Percentiles rank a stretch among this genome's conserved stretches.
These are phyloP conservation scores for Acanthornis magna DNA, from an alignment of 2,797 vertebrate genomes.

Conservation along the genomic window DNA sequence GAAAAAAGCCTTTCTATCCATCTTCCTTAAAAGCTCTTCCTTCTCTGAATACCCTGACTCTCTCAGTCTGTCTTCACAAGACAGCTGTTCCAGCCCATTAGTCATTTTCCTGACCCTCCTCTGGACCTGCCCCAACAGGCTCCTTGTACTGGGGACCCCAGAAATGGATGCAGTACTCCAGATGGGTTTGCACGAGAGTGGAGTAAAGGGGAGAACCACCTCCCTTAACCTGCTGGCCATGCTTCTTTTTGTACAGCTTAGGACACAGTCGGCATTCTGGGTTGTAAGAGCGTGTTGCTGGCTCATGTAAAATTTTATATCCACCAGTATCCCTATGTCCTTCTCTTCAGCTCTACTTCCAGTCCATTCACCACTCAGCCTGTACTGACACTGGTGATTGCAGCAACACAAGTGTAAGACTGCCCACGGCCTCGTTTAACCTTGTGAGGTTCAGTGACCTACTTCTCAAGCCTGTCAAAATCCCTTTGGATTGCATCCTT, in stretches of 20 bases:
- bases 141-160: not conserved
- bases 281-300: not conserved
- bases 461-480: not conserved
- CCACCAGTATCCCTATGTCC: rapidly evolving
- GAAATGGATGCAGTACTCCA: too few relatives aligned
- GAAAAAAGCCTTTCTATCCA: not conserved
- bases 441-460: not conserved
- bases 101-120: not conserved
- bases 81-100: not conserved
- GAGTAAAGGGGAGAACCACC: not conserved
- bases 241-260: not conserved
- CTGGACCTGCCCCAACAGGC: not conserved
- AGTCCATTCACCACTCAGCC: not conserved
- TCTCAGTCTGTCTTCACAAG: not conserved
- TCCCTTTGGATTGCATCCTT: not conserved
- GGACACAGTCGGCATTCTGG: not conserved
- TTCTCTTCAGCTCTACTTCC: not conserved
- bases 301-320: not conserved
- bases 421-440: not conserved
- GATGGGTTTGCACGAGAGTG: not conserved
- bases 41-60: not conserved
- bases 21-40: not conserved
- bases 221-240: not conserved
- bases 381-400: not conserved
- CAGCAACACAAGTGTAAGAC: not conserved